Percentiles rank a stretch among this genome's conserved stretches.
phyloP scores from a whole-genome alignment of 1,140 invertebrate species.

The Trichonephila inaurata region DNA sequence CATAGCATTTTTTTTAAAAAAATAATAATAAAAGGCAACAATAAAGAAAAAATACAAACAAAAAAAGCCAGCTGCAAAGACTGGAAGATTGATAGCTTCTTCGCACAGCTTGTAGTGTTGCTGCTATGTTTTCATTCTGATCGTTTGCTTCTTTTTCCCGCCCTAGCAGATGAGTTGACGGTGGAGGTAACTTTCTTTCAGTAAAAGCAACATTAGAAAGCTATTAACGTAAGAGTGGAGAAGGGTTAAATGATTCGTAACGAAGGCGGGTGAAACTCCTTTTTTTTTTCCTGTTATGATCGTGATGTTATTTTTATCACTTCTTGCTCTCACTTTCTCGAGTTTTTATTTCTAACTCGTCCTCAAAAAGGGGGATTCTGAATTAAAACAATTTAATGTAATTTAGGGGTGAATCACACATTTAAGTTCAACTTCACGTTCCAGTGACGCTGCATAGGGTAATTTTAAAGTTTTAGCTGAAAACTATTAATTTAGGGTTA shows the following conservation, averaged over 20 bases:
- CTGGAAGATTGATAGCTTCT: conserved; percentile 60
- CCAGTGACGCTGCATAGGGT: not conserved
- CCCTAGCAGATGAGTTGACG: conserved; percentile 35
- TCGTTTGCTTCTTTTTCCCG: conserved; percentile 37
- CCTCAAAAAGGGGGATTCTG: not conserved
- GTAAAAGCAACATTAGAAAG: conserved; percentile 70
- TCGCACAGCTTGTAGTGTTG: conserved; percentile 59
- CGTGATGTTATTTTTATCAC: conserved; percentile 41
- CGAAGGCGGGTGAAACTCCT: not conserved
- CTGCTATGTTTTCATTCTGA: conserved; percentile 44
- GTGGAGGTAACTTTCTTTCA: conserved; percentile 31
- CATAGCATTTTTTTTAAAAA: not conserved
- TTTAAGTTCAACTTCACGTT: conserved; percentile 2
- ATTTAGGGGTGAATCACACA: not conserved
- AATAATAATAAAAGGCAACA: conserved; percentile 19
- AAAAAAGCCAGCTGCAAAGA: conserved; percentile 22
- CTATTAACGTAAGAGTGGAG: conserved; percentile 63
- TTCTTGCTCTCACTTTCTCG: conserved; percentile 1
- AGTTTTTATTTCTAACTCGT: not conserved
- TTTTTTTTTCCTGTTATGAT: not conserved
- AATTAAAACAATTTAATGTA: conserved; percentile 19
- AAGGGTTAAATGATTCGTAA: conserved; percentile 72
- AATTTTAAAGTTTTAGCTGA: not conserved
- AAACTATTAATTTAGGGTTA: too few relatives aligned
- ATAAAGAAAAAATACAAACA: not conserved